A percentile compares a stretch with the other conserved stretches of the same genome.
Evolutionary conservation across 1,140 invertebrate species (phyloP).

Genomic region (Aethina tumida): DNA sequence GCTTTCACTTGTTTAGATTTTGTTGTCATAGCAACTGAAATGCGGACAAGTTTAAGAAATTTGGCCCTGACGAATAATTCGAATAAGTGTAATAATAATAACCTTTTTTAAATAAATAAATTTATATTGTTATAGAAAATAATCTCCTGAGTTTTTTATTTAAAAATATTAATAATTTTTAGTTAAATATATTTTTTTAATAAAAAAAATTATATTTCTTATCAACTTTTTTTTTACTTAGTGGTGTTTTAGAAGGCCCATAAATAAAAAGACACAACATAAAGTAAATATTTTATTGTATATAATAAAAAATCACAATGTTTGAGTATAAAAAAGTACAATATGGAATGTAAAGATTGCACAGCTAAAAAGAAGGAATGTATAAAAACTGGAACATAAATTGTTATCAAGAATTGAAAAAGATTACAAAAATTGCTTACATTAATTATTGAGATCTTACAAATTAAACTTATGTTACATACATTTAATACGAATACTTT

Average conservation of each 20-base stretch:
- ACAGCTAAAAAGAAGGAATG: constrained; percentile 15
- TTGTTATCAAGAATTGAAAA: constrained; percentile 8
- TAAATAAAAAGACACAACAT: neutral
- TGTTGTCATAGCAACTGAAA: too few species aligned
- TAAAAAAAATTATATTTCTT: too few species aligned
- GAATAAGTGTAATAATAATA: too few species aligned
- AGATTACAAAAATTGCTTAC: constrained; percentile 12
- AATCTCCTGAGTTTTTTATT: too few species aligned
- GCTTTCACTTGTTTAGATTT: too few species aligned
- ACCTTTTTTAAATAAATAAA: too few species aligned
- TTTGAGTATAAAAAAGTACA: constrained; percentile 12
- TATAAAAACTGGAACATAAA: constrained; percentile 15
- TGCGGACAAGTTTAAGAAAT: too few species aligned
- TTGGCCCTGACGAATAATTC: too few species aligned
- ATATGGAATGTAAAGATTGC: constrained; percentile 19
- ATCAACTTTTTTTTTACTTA: neutral
- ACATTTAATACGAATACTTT: constrained; percentile 12
- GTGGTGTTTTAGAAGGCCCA: neutral
- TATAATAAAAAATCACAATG: constrained; percentile 19
- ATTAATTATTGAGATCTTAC: constrained; percentile 23
- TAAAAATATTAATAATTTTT: too few species aligned
- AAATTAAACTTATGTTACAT: constrained; percentile 15
- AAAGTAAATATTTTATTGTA: constrained; percentile 9
- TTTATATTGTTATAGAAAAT: too few species aligned
- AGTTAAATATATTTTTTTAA: too few species aligned